Evolutionary conservation across 2,888 invertebrate species (phyloP), one percentile per base, ranked within the genome.

Genomic region (Lypha dubia): DNA sequence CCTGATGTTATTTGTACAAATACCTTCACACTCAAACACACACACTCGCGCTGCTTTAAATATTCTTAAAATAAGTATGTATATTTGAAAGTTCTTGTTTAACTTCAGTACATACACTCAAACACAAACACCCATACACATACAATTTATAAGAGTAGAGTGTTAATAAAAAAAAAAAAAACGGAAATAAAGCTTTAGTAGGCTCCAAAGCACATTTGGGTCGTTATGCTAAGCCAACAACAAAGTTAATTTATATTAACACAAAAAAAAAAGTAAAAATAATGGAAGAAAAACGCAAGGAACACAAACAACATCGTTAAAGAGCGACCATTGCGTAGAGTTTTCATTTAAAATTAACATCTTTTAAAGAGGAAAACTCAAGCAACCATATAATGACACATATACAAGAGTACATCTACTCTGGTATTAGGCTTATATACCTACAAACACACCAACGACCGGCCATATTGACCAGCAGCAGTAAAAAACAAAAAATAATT

Each of bases 161-260:
- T 24, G 11, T 56, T 13, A 73, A 46, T 46, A 58, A 13, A 20
- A 56, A 24, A 35, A 58, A 58, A 13, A 20, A 56, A 24, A 35
- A 35, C 11, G 62, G 17, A 46, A 82, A 76, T 41, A 70, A 82
- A 63, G 73, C 75, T 75, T 81, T 74, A 70, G 77, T 67, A 84
- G 63, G 87, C 87, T 85, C 84, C 86, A 86, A 74, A 71, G 85
- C 85, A 86, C 86, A 87, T 86, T 86, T 86, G 81, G 87, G 87
- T 87, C 87, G 87, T 70, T 70, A 84, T 84, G 84, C 84, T 84
- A 81, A 71, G 62, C 67, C 65, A 74, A 74, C 79, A 68, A 74
- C 68, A 82, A 86, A 83, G 74, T 84, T 81, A 84, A 84, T 81
- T 84, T 79, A 81, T 81, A 81, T 84, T 84, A 74, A 79, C 68